Evolutionary conservation across 1,140 invertebrate species (phyloP).

Genomic region (Agrilus planipennis): DNA sequence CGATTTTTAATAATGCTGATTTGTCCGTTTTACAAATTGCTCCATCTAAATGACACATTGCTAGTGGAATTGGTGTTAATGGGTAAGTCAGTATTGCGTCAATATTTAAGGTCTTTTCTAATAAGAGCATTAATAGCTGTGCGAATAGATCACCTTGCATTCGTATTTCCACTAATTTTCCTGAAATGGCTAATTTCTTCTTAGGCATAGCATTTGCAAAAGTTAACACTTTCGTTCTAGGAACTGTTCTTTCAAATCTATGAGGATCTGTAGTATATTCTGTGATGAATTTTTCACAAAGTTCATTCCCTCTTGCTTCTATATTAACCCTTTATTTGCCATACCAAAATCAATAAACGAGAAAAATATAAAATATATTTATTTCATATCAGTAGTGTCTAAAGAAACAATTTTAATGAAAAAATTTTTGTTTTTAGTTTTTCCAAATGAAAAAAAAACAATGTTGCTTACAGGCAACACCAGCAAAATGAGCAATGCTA

Average conservation of each 20-base stretch:
- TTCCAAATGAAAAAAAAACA: too few species aligned
- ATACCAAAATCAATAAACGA: too few species aligned
- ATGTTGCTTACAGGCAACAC: conserved; percentile 1
- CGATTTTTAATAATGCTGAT: conserved; percentile 12
- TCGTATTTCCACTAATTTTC: conserved; percentile 18
- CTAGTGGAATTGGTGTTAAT: too few species aligned
- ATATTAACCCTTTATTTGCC: too few species aligned
- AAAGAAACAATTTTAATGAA: too few species aligned
- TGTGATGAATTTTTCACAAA: conserved; percentile 15
- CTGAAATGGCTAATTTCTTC: conserved; percentile 12
- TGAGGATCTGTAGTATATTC: conserved; percentile 15
- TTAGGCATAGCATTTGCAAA: conserved; percentile 13
- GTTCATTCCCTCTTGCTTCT: conserved; percentile 12
- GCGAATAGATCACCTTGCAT: conserved; percentile 27
- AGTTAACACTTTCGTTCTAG: conserved; percentile 17
- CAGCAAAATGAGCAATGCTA: neutral
- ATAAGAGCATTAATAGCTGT: too few species aligned
- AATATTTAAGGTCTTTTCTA: too few species aligned
- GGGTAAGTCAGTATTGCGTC: too few species aligned
- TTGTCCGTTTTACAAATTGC: conserved; percentile 3
- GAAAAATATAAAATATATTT: too few species aligned
- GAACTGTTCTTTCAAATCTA: conserved; percentile 20
- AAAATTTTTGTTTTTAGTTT: too few species aligned
- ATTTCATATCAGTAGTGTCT: too few species aligned
- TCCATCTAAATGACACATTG: conserved; percentile 8